A percentile compares a stretch with the other conserved stretches of the same genome.
These are phyloP conservation scores for Dromococcyx pavoninus DNA, from an alignment of 2,797 vertebrate genomes.

Conservation along the genomic window DNA sequence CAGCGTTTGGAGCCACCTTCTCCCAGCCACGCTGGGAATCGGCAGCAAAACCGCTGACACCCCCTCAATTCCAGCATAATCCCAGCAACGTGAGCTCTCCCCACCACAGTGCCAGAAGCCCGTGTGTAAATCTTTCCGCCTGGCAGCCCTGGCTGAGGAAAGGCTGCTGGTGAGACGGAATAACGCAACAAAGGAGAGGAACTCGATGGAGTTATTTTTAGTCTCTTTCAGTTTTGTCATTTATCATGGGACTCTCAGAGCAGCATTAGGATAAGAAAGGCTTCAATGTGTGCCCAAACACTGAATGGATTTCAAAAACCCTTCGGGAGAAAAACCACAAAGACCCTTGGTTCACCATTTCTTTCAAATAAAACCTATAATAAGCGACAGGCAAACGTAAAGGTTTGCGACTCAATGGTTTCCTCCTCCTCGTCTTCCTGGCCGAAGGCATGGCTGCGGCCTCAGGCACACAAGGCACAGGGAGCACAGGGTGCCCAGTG, in stretches of 20 bases:
- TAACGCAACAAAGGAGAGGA: not conserved
- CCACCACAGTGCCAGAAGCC: not conserved
- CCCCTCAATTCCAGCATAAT: fast-evolving
- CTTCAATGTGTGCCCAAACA: conserved; percentile 9
- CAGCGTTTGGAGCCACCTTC: not conserved
- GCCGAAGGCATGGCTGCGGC: not conserved
- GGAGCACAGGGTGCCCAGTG: not conserved
- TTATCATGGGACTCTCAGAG: not conserved
- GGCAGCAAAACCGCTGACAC: fast-evolving
- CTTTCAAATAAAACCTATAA: not conserved
- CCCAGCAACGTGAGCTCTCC: not conserved
- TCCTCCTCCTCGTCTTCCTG: not conserved
- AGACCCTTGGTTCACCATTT: not conserved
- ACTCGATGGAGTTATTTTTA: not conserved
- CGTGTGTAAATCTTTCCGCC: not conserved
- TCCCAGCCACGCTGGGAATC: not conserved
- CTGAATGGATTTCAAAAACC: not conserved
- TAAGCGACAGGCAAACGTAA: not conserved
- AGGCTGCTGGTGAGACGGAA: not conserved
- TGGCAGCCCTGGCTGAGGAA: not conserved
- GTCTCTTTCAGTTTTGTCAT: not conserved
- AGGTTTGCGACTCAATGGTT: not conserved
- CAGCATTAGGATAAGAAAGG: not conserved
- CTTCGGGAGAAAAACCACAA: conserved; percentile 3
- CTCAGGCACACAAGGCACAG: not conserved